phyloP scores from a whole-genome alignment of 1,140 invertebrate species.

The Drosophila ironensis region DNA sequence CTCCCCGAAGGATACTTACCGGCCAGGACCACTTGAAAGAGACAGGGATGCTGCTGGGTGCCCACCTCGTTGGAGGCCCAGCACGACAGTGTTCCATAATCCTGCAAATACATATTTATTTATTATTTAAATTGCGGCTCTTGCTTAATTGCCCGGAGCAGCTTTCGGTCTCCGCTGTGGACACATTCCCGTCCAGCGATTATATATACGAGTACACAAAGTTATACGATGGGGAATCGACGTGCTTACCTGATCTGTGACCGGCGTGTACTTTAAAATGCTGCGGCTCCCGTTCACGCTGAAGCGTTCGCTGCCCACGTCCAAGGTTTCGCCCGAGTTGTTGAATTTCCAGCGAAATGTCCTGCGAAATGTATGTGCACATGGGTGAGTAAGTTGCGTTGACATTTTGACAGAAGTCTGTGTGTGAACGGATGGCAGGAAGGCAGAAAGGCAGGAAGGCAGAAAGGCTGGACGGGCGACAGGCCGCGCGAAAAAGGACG shows the following conservation, averaged over 20 bases:
- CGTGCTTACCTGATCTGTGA: constrained; percentile 84
- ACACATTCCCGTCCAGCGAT: constrained; percentile 1
- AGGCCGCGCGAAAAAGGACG: background rate
- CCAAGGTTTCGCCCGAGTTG: constrained; percentile 92
- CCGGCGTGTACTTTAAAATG: constrained; percentile 88
- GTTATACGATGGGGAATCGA: constrained; percentile 3
- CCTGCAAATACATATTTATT: constrained; percentile 70
- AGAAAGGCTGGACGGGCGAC: constrained; percentile 5
- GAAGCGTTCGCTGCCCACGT: constrained; percentile 88
- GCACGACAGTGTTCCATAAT: constrained; percentile 90
- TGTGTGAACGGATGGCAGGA: constrained; percentile 44
- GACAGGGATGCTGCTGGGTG: constrained; percentile 88
- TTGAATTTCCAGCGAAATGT: constrained; percentile 96
- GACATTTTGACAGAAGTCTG: constrained; percentile 70
- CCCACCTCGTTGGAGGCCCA: constrained; percentile 90
- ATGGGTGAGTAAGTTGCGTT: constrained; percentile 62
- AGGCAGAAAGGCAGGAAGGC: constrained; percentile 25
- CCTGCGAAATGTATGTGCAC: constrained; percentile 60
- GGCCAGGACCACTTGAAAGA: constrained; percentile 90
- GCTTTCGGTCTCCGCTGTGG: constrained; percentile 28
- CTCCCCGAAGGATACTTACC: constrained; percentile 82
- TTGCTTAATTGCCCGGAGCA: constrained; percentile 51
- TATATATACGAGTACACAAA: constrained; percentile 2
- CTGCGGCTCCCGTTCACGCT: constrained; percentile 87
- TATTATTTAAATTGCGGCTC: constrained; percentile 55